Evolutionary conservation across 2,888 invertebrate species (phyloP), one percentile per base, ranked within the genome.

Genomic region (Selenia dentaria): DNA sequence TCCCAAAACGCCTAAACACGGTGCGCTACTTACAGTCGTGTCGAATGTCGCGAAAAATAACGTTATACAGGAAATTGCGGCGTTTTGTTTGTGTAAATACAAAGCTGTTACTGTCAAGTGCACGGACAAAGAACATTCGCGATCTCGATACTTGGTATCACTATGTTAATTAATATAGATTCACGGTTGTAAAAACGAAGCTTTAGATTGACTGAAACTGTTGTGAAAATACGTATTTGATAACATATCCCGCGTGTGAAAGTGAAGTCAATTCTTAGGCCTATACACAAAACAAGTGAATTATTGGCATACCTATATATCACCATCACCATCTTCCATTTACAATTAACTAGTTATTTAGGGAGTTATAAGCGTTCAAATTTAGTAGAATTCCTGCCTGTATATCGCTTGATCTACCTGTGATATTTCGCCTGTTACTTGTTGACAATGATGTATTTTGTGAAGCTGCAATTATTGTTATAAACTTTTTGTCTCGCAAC

Each of bases 81-180:
- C 84, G 88, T 77, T 90, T 89, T 84, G 84, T 89, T 87, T 90
- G 90, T 89, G 87, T 90, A 82, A 88, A 89, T 87, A 89, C 88
- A 77, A 88, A 89, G 83, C 85, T 88, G 75, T 81, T 87, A 78
- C 83, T 87, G 68, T 86, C 86, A 82, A 86, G 88, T 88, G 85
- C 86, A 83, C 85, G 88, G 86, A 90, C 90, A 89, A 89, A 90
- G 90, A 79, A 84, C 77, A 81, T 76, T 74, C 65, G 67, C 73
- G 71, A 69, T 74, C 67, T 71, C 68, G 65, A 35, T 42, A 35
- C 71, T 76, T 63, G 73, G 71, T 76, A 75, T 64, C 61, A 53
- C 64, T 64, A 62, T 62, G 62, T 69, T 73, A 72, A 64, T 70
- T 64, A 68, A 79, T 75, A 64, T 69, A 70, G 70, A 67, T 54